A percentile compares a stretch with the other conserved stretches of the same genome.
Conservation (phyloP, 2,888 invertebrate genomes). For the Rugalucina vietnamica region DNA sequence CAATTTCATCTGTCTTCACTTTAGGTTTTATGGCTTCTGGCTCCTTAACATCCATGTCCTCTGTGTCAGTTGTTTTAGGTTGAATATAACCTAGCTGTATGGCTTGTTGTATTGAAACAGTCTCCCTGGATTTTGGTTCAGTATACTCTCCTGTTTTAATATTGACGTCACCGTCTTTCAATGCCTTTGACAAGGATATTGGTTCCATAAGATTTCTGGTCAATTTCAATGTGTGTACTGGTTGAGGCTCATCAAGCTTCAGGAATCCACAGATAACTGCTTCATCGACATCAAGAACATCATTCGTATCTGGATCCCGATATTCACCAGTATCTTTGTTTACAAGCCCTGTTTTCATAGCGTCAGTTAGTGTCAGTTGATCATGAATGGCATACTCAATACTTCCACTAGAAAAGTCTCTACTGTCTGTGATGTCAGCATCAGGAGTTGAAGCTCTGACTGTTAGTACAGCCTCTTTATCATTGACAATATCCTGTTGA, state of each 20-base stretch:
- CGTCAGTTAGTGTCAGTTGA: slow-evolving; percentile 63
- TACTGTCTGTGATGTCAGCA: slow-evolving; percentile 51
- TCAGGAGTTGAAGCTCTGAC: slow-evolving; percentile 43
- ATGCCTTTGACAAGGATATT: slow-evolving; percentile 93
- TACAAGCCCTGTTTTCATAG: slow-evolving; percentile 74
- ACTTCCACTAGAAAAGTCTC: slow-evolving; percentile 55
- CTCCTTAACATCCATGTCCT: slow-evolving; percentile 25
- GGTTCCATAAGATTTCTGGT: slow-evolving; percentile 41
- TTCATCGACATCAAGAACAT: slow-evolving; percentile 91
- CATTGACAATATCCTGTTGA: background rate
- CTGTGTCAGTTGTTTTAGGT: slow-evolving; percentile 54
- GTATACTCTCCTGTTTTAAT: slow-evolving; percentile 84
- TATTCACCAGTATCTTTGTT: slow-evolving; percentile 88
- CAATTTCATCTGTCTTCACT: slow-evolving; percentile 38
- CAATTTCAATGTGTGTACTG: slow-evolving; percentile 37
- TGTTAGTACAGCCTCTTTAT: background rate
- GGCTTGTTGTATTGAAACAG: slow-evolving; percentile 81
- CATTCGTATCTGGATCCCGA: slow-evolving; percentile 92
- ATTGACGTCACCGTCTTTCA: slow-evolving; percentile 94
- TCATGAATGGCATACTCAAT: slow-evolving; percentile 11
- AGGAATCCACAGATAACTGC: slow-evolving; percentile 92
- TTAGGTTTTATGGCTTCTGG: background rate
- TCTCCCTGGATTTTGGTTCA: slow-evolving; percentile 89
- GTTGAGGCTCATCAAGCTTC: slow-evolving; percentile 56
- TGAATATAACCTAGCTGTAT: slow-evolving; percentile 69